These are phyloP conservation scores for Blastobasis adustella DNA, from an alignment of 2,888 invertebrate genomes.

Conservation along the genomic window DNA sequence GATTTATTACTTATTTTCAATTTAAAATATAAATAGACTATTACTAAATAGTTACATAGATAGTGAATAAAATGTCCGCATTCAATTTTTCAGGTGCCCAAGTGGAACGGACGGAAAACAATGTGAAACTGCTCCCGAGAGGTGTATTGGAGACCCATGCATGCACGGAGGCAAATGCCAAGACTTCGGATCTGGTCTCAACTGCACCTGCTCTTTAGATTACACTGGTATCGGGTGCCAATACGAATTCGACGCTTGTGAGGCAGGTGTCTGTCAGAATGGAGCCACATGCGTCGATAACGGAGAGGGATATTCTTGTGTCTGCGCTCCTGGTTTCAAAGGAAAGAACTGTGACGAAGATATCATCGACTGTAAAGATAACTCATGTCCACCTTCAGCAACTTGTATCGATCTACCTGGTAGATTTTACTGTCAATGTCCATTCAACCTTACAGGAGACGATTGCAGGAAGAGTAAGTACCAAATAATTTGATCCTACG, in stretches of 20 bases:
- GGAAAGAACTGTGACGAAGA: conserved; percentile 94
- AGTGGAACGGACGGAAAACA: conserved; percentile 97
- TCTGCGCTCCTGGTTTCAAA: conserved; percentile 86
- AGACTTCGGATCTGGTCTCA: conserved; percentile 95
- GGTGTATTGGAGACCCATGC: conserved; percentile 94
- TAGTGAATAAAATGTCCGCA: too few species aligned
- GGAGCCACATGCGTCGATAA: conserved; percentile 94
- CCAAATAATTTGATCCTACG: background rate
- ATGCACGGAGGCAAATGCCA: conserved; percentile 97
- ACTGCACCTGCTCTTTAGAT: conserved; percentile 92
- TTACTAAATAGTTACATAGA: too few species aligned
- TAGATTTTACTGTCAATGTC: conserved; percentile 96
- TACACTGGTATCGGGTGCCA: conserved; percentile 93
- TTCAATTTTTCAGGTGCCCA: conserved; percentile 79
- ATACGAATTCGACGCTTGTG: conserved; percentile 94
- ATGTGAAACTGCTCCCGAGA: conserved; percentile 96
- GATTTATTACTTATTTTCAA: conserved; percentile 9
- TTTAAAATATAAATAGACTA: background rate
- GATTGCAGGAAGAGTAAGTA: conserved; percentile 94
- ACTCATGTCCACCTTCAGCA: conserved; percentile 95
- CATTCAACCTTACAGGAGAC: conserved; percentile 96
- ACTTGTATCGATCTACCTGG: conserved; percentile 93
- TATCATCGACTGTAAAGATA: conserved; percentile 92
- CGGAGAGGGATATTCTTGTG: conserved; percentile 88
- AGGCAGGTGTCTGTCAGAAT: conserved; percentile 91